Evolutionary conservation across 2,113 vertebrate species (phyloP), one percentile per base, ranked within the genome.

Genomic region (Rissa tridactyla): DNA sequence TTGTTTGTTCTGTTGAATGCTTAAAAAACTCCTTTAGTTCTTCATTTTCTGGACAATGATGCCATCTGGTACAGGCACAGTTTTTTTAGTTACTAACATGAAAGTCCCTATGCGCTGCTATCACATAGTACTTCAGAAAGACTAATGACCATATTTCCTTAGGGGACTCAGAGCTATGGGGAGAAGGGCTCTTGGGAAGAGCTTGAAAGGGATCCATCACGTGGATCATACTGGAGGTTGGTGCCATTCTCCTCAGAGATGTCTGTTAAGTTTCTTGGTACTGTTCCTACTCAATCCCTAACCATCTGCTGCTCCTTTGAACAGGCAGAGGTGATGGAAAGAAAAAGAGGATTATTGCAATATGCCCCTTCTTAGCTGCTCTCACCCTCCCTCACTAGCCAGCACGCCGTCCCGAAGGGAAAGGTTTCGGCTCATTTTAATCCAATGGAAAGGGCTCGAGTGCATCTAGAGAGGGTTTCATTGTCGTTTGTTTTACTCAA

Each of bases 401-500:
- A 90, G 58, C 58, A 22, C 2, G 0, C 0, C 2, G 5, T 73
- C 81, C 68, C 85, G 29, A 68, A 90, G 22, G 62, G 57, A 65
- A 72, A 57, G 2, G 6, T 30, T 91, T 65, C 78, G 71, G 15
- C 72, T 88, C 60, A 0, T 62, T 97, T 96, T 87, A 89, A 88
- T 91, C 84, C 76, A 90, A 22, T 6, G 47, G 75, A 91, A 97
- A 93, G 30, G 77, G 47, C 58, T 96, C 0, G 1, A 96, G 90
- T 20, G 90, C 46, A 96, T 92, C 92, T 93, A 97, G 55, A 89
- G 86, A 93, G 58, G 82, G 72, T 92, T 97, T 93, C 77, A 60
- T 91, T 3, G 3, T 78, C 51, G 2, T 96, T 97, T 97, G 77
- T 94, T 98, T 98, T 94, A 94, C 94, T 97, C 92, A 97, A 91